Conservation (phyloP, 2,888 invertebrate genomes). For the Lithophane leautieri region DNA sequence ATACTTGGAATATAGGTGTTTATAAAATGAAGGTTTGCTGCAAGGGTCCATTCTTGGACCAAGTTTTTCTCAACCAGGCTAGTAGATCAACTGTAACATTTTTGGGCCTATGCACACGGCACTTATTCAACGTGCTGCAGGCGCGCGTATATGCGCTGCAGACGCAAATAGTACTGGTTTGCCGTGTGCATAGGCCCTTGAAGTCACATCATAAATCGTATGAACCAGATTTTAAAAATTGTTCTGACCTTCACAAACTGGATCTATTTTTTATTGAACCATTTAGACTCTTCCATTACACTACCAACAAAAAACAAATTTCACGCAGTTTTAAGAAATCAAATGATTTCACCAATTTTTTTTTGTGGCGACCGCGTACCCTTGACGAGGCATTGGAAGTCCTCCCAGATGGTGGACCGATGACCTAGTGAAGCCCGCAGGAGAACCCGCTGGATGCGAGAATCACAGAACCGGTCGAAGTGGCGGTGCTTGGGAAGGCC, state of each 20-base stretch:
- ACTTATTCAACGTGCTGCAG: neutral
- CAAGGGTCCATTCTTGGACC: constrained; percentile 3
- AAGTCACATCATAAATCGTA: neutral
- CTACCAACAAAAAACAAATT: neutral
- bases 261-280: neutral
- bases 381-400: too few relatives aligned
- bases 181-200: neutral
- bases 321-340: neutral
- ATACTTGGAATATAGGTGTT: neutral
- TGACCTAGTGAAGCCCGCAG: too few relatives aligned
- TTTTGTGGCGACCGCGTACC: too few relatives aligned
- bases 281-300: neutral
- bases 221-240: neutral
- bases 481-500: too few relatives aligned
- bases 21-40: neutral
- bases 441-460: too few relatives aligned
- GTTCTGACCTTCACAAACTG: neutral
- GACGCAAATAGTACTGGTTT: neutral
- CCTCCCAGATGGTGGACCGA: too few relatives aligned
- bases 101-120: neutral
- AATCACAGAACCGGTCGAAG: too few relatives aligned
- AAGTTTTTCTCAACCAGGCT: neutral
- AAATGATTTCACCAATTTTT: too few relatives aligned
- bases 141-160: neutral
- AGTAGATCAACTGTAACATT: neutral